phyloP scores from a whole-genome alignment of 2,888 invertebrate species.

The Alloscopus bannaensis region DNA sequence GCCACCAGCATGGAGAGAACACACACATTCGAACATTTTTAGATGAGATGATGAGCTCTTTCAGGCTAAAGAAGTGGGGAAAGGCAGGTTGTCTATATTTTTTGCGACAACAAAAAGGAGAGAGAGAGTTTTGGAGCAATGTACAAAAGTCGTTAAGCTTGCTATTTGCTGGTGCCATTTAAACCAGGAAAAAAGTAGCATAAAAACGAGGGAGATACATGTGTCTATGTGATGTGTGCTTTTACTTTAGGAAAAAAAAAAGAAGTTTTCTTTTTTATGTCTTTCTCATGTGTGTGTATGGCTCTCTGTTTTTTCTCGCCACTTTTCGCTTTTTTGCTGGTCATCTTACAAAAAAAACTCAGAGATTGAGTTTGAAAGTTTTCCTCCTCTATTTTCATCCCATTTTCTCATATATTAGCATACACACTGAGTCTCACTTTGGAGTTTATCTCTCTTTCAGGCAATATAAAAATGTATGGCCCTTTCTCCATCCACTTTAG shows the following conservation, averaged over 20 bases:
- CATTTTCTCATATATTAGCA: too few species aligned
- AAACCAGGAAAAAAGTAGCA: background rate
- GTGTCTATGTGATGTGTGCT: background rate
- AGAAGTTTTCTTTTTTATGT: background rate
- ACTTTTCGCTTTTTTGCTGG: too few species aligned
- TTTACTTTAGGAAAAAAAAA: background rate
- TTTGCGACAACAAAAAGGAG: slow-evolving; percentile 1
- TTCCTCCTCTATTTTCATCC: too few species aligned
- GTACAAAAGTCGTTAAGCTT: slow-evolving; percentile 17
- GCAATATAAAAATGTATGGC: too few species aligned
- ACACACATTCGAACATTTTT: slow-evolving; percentile 1
- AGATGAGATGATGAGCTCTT: slow-evolving; percentile 19
- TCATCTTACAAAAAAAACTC: background rate
- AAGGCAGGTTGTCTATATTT: too few species aligned
- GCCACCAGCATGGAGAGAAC: background rate
- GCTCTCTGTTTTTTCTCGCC: too few species aligned
- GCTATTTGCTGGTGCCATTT: slow-evolving; percentile 23
- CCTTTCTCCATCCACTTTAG: too few species aligned
- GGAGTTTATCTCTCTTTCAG: too few species aligned
- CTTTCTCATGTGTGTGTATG: background rate
- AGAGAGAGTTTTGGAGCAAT: slow-evolving; percentile 15
- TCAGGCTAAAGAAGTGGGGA: too few species aligned
- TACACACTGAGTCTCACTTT: too few species aligned
- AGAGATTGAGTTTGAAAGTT: too few species aligned
- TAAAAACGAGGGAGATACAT: background rate